Base-by-base conservation (phyloP, 2,797 vertebrate genomes). In the Alauda arvensis region DNA sequence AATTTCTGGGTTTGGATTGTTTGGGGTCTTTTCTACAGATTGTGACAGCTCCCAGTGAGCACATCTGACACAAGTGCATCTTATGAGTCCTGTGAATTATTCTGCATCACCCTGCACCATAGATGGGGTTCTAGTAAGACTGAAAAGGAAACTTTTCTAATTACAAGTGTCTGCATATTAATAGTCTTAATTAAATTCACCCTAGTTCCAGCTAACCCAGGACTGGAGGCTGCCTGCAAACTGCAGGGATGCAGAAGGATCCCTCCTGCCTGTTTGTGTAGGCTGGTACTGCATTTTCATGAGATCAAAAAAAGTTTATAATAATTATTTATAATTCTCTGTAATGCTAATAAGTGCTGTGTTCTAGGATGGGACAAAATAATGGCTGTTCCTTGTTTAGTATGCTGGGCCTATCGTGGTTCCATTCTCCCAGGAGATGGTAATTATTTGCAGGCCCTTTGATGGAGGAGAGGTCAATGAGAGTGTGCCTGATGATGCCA, bases 161-260 rank as follows among this genome's bases (percentile, higher is more conserved):
- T 89, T 88, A 34, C 3, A 81, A 79, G 34, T 39, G 26, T n/a
- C 70, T 71, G 14, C 76, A 29, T 49, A 26, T 43, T 71, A 70
- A 42, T 39, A 69, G 57, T 77, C 63, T 94, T 96, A 95, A 94
- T 95, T 93, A 95, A 84, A 66, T 33, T 88, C 48, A 55, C 55
- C 75, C 83, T 91, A 43, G 70, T 92, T 95, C 85, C 85, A 79
- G 75, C 67, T 88, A 68, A 70, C 25, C 63, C 51, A 45, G 42
- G 65, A 29, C 1, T 67, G 31, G 56, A 72, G 37, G 34, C 56
- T 59, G 34, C 34, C 56, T 59, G 34, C 34, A 57, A 46, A 51
- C 39, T 39, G 29, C 9, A 2, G 67, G 40, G 46, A 39, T 68
- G 46, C 75, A 57, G 65, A 49, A 83, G 42, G 43, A 61, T 60